Conservation (phyloP, 2,797 vertebrate genomes). For the Furcifer pardalis region DNA sequence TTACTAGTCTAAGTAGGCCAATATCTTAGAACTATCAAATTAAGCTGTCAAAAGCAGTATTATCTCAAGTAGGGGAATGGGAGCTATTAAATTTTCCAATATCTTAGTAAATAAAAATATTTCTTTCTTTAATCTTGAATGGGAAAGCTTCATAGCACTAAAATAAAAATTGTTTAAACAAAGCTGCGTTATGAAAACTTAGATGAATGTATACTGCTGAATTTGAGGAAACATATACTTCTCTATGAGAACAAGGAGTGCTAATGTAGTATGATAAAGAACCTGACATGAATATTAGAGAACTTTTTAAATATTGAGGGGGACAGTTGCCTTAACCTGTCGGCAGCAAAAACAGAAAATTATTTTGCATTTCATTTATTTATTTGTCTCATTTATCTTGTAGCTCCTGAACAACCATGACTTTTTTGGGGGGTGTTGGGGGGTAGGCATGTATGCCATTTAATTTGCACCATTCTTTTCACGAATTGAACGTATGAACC, state of each 20-base stretch:
- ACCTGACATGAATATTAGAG: background rate
- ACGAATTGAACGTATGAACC: background rate
- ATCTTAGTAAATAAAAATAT: background rate
- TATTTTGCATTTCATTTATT: no score
- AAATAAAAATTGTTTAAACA: background rate
- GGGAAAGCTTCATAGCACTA: background rate
- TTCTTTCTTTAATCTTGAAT: background rate
- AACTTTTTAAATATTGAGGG: background rate
- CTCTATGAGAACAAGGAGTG: background rate
- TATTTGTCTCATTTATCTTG: background rate
- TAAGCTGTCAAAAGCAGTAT: background rate
- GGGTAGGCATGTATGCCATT: background rate
- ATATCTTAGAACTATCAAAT: background rate
- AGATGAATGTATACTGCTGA: background rate
- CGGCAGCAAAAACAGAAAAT: background rate
- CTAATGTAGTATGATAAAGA: background rate
- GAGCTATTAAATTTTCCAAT: background rate
- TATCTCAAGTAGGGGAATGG: background rate
- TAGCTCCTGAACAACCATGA: background rate
- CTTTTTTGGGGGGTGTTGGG: no score
- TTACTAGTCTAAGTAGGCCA: background rate
- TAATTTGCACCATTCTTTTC: background rate
- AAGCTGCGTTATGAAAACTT: background rate
- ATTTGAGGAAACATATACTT: background rate
- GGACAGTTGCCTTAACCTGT: background rate